Percentiles rank a stretch among this genome's conserved stretches.
phyloP scores from a whole-genome alignment of 1,140 invertebrate genomes.

The Drosophila dunni region DNA sequence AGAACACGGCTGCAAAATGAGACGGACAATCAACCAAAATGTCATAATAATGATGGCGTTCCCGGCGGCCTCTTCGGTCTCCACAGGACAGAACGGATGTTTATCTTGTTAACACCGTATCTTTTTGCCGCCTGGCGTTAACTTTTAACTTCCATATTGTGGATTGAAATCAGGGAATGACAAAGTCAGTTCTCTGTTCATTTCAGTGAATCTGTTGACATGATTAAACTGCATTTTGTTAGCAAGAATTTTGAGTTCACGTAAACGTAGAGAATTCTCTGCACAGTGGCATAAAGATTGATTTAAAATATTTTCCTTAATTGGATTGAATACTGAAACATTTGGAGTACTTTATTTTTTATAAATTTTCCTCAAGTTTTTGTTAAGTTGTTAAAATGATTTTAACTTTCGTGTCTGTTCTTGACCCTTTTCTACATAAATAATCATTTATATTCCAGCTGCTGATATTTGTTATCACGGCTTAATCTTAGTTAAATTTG shows the following conservation, averaged over 20 bases:
- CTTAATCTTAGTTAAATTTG: neutral
- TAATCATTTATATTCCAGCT: neutral
- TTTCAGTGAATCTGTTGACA: constrained; percentile 42
- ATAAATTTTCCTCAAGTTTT: no score
- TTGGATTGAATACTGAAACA: no score
- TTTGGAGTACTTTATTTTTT: no score
- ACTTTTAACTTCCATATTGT: constrained; percentile 30
- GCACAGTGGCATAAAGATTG: no score
- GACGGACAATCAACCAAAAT: constrained; percentile 74
- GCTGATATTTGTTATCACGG: neutral
- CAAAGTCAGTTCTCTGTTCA: neutral
- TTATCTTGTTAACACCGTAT: constrained; percentile 79
- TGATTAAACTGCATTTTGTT: constrained; percentile 72
- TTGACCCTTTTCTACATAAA: neutral
- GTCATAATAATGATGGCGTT: constrained; percentile 83
- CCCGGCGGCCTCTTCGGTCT: constrained; percentile 29
- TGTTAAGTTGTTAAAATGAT: no score
- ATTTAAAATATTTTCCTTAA: no score
- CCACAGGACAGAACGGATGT: constrained; percentile 68
- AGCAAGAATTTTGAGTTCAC: constrained; percentile 47
- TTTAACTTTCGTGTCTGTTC: neutral
- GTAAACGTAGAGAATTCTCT: no score
- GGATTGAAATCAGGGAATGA: constrained; percentile 14
- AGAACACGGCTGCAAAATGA: constrained; percentile 51
- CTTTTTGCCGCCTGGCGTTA: constrained; percentile 44